Conservation (phyloP, 2,888 invertebrate genomes). For the Habroteleia sp. region DNA sequence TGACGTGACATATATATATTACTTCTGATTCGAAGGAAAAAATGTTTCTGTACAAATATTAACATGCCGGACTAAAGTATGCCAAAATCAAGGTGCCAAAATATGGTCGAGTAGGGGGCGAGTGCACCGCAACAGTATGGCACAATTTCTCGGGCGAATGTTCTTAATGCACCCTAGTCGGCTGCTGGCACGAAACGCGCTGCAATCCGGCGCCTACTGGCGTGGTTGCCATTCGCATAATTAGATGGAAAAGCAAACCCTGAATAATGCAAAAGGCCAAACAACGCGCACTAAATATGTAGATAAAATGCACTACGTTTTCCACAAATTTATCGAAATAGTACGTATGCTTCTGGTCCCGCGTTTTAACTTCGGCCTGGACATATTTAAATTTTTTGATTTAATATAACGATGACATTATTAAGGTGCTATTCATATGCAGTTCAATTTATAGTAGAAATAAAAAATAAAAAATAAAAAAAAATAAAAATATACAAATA, state of each 20-base stretch:
- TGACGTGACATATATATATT: no score
- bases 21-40: no score
- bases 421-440: no score
- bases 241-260: conserved; percentile 57
- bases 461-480: no score
- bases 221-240: conserved; percentile 47
- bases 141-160: conserved; percentile 44
- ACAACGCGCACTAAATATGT: conserved; percentile 67
- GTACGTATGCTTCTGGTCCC: neutral
- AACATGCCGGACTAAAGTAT: no score
- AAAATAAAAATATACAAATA: no score
- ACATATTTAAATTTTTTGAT: no score
- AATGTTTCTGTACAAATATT: no score
- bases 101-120: conserved; percentile 35
- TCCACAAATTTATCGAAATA: conserved; percentile 14
- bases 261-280: conserved; percentile 51
- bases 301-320: conserved; percentile 58
- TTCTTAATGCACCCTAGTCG: conserved; percentile 50
- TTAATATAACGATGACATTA: no score
- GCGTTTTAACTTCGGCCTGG: no score
- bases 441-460: no score
- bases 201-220: neutral
- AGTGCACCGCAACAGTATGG: conserved; percentile 30
- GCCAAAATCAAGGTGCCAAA: conserved; percentile 41
- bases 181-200: conserved; percentile 53